Evolutionary conservation across 2,113 vertebrate species (phyloP).

Genomic region (Tricholaema leucomelas): DNA sequence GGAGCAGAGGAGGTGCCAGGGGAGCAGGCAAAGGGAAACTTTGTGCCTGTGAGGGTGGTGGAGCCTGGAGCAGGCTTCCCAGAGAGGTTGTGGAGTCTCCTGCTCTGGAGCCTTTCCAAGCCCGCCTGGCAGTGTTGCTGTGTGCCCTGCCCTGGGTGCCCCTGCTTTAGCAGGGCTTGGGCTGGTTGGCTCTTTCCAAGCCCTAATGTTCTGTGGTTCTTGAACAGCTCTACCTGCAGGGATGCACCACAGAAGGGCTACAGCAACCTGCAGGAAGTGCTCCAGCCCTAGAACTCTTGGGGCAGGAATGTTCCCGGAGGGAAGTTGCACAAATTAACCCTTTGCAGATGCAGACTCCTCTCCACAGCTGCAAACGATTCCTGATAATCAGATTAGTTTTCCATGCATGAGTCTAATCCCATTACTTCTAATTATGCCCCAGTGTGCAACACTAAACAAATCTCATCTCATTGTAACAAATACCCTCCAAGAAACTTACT

Average conservation of each 20-base stretch:
- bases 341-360: neutral
- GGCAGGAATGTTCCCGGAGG: neutral
- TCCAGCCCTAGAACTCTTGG: neutral
- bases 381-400: slow-evolving; percentile 39
- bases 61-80: too few relatives aligned
- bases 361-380: neutral
- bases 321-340: slow-evolving; percentile 1
- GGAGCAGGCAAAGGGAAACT: too few relatives aligned
- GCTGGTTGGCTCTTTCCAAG: too few relatives aligned
- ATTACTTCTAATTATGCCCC: slow-evolving; percentile 43
- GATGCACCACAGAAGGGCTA: neutral
- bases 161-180: too few relatives aligned
- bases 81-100: too few relatives aligned
- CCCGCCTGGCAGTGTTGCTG: too few relatives aligned
- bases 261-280: neutral
- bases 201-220: neutral
- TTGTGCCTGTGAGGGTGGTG: too few relatives aligned
- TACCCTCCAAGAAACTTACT: slow-evolving; percentile 48
- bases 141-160: too few relatives aligned
- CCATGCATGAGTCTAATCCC: slow-evolving; percentile 20
- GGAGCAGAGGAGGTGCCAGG: too few relatives aligned
- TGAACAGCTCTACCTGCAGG: neutral
- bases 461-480: slow-evolving; percentile 14
- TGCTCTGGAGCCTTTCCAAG: too few relatives aligned
- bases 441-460: slow-evolving; percentile 34